These are phyloP conservation scores for Clarias platycephalus DNA, from an alignment of 2,797 vertebrate genomes.

Conservation along the genomic window DNA sequence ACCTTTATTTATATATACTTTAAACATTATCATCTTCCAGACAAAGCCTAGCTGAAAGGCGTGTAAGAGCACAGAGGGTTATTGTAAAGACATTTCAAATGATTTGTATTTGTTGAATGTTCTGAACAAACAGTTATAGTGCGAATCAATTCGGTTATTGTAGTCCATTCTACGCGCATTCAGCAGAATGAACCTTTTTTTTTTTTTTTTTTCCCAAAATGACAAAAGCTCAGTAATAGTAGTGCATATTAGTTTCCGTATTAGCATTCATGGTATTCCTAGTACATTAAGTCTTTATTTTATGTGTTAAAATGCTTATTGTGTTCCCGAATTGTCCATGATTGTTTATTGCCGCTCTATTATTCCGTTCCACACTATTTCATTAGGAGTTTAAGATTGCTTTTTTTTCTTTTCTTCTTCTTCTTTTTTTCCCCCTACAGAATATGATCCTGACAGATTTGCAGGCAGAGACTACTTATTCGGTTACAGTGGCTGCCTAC, in stretches of 20 bases:
- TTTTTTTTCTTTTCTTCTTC: not conserved
- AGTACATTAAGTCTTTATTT: not conserved
- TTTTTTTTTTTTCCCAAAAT: not conserved
- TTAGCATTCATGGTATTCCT: not conserved
- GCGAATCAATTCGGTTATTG: not conserved
- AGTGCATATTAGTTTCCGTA: not conserved
- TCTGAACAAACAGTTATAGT: not conserved
- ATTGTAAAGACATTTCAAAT: not conserved
- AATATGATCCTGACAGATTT: conserved; percentile 95
- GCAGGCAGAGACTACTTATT: conserved; percentile 94
- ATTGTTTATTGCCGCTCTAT: not conserved
- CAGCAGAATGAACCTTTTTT: not conserved
- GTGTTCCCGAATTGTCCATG: not conserved
- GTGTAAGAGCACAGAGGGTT: not conserved
- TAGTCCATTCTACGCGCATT: not conserved
- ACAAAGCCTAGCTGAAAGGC: conserved; percentile 19
- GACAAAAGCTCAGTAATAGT: not conserved
- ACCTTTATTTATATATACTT: not conserved
- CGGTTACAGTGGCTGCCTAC: conserved; percentile 94
- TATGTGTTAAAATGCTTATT: not conserved
- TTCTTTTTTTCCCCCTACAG: conserved; percentile 65
- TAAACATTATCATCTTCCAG: conserved; percentile 12
- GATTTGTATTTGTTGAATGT: not conserved
- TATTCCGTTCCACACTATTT: not conserved
- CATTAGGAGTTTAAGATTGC: not conserved